Conservation (phyloP, 1,140 invertebrate species). For the Cotesia typhae region DNA sequence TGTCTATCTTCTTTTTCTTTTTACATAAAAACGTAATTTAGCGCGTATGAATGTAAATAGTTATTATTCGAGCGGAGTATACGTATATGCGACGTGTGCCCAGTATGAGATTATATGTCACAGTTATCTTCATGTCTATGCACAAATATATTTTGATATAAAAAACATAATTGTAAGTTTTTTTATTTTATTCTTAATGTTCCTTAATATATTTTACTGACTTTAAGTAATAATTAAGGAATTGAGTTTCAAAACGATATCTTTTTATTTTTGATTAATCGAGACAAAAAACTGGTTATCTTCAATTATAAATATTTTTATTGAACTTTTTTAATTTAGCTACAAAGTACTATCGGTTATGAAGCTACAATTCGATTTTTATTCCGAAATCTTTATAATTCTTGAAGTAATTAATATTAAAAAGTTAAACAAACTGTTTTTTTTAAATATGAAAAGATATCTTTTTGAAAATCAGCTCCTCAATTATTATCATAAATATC, state of each 20-base stretch:
- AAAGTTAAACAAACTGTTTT: too few relatives aligned
- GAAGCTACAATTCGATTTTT: too few relatives aligned
- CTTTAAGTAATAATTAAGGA: background rate
- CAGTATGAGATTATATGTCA: constrained; percentile 63
- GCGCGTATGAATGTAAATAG: constrained; percentile 42
- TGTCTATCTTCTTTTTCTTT: background rate
- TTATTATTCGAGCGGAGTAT: constrained; percentile 34
- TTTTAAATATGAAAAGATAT: too few relatives aligned
- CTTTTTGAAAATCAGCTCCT: too few relatives aligned
- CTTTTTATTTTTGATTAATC: too few relatives aligned
- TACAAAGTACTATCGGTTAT: too few relatives aligned
- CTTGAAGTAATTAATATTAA: too few relatives aligned
- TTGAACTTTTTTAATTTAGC: too few relatives aligned
- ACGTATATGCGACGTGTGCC: constrained; percentile 50
- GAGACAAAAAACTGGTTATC: too few relatives aligned
- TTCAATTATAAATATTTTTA: too few relatives aligned
- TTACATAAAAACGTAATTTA: constrained; percentile 8
- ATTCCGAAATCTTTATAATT: too few relatives aligned
- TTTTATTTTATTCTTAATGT: constrained; percentile 36
- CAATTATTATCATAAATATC: background rate
- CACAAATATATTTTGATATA: constrained; percentile 69
- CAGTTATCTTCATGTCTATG: constrained; percentile 65
- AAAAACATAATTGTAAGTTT: constrained; percentile 55
- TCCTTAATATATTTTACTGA: constrained; percentile 1
- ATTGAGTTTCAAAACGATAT: too few relatives aligned